Evolutionary conservation across 2,888 invertebrate species (phyloP).

Genomic region (Macropis europaea): DNA sequence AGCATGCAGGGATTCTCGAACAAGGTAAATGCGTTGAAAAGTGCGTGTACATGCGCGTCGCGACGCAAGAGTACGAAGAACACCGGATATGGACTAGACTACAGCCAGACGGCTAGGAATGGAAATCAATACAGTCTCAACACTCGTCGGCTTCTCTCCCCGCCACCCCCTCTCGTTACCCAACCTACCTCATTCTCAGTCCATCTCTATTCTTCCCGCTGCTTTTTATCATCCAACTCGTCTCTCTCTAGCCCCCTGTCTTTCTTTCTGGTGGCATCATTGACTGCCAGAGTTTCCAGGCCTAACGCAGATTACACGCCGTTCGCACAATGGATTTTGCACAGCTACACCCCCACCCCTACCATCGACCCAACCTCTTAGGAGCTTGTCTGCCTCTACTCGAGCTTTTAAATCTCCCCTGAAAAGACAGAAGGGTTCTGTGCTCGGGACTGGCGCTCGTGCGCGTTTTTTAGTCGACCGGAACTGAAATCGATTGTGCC

Average conservation of each 20-base stretch:
- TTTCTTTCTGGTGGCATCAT: conserved; percentile 40
- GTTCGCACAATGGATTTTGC: conserved; percentile 43
- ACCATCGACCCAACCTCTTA: no score
- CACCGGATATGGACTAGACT: conserved; percentile 66
- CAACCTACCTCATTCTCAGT: conserved; percentile 28
- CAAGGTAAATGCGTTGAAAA: background rate
- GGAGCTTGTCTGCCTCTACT: background rate
- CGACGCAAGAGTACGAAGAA: conserved; percentile 40
- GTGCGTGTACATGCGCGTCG: conserved; percentile 7
- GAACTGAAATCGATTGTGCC: conserved; percentile 29
- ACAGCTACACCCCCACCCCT: background rate
- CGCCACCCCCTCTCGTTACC: conserved; percentile 24
- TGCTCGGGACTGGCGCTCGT: background rate
- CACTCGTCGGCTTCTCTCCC: conserved; percentile 51
- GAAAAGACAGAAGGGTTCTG: conserved; percentile 13
- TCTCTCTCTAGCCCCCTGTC: background rate
- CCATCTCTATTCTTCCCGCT: conserved; percentile 3
- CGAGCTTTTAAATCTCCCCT: conserved; percentile 1
- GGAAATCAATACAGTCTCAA: conserved; percentile 69
- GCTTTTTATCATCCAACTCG: conserved; percentile 8
- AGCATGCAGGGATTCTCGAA: no score
- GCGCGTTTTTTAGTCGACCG: conserved; percentile 36
- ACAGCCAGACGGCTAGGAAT: conserved; percentile 66
- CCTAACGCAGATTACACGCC: conserved; percentile 54
- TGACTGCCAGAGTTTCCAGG: conserved; percentile 44